phyloP scores from a whole-genome alignment of 2,888 invertebrate species.

The Deroplatys truncata region DNA sequence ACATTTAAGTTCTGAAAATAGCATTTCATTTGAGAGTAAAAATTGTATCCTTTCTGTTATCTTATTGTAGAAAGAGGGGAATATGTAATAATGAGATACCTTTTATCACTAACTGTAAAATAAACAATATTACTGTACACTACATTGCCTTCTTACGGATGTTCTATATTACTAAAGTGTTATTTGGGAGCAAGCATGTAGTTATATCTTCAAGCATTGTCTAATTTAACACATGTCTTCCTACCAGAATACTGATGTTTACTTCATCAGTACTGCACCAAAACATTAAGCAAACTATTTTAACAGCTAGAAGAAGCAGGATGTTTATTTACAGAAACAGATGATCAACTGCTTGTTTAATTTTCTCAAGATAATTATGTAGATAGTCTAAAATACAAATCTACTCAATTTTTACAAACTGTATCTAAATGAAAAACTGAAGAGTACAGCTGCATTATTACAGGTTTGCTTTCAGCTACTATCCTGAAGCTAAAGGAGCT shows the following conservation, averaged over 20 bases:
- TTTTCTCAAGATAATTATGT: not conserved
- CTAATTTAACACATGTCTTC: not conserved
- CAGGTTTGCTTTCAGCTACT: not conserved
- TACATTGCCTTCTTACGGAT: not conserved
- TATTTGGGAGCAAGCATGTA: not conserved
- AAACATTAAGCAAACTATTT: not conserved
- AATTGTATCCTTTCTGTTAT: not conserved
- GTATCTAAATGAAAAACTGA: not conserved
- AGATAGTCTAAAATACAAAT: not conserved
- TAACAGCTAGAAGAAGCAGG: not conserved
- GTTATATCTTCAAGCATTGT: not conserved
- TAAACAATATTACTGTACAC: not conserved
- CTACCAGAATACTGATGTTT: not conserved
- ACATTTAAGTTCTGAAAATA: not conserved
- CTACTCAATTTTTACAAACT: not conserved
- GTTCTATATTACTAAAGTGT: not conserved
- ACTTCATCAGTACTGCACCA: not conserved
- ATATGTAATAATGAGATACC: not conserved
- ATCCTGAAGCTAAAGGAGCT: not conserved
- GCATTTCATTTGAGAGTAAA: not conserved
- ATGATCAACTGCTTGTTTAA: not conserved
- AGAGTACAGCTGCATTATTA: not conserved
- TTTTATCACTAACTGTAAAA: not conserved
- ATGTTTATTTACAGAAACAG: not conserved
- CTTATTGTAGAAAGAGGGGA: not conserved